Evolutionary conservation across 2,888 invertebrate species (phyloP).

Genomic region (Neuroscelio doddi): DNA sequence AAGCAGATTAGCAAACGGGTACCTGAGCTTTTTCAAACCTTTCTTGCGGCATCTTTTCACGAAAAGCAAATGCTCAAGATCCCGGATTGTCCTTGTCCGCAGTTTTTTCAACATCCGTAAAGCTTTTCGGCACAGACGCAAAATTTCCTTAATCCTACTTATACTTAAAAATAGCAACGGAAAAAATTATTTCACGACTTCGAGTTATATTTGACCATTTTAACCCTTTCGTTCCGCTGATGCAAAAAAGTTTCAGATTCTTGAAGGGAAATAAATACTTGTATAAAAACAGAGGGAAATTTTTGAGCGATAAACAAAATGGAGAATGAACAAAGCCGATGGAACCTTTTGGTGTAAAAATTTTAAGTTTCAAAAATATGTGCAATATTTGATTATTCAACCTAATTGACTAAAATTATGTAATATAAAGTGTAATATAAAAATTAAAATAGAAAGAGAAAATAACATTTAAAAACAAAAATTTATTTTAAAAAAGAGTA

Average conservation of each 20-base stretch:
- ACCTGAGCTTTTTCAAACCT: conserved; percentile 6
- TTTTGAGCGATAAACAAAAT: no score
- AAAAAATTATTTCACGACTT: conserved; percentile 1
- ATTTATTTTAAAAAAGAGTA: no score
- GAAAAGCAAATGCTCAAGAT: neutral
- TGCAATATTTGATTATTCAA: no score
- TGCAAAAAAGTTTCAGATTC: neutral
- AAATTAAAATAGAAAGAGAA: no score
- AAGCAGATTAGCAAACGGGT: conserved; percentile 3
- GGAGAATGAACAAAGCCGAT: no score
- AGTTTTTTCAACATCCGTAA: conserved; percentile 1
- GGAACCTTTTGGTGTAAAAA: no score
- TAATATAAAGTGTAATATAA: no score
- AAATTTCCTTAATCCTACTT: neutral
- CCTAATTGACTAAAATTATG: no score
- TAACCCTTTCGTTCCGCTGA: neutral
- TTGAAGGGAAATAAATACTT: neutral
- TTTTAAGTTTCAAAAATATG: no score
- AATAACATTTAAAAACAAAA: no score
- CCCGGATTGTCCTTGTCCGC: conserved; percentile 4
- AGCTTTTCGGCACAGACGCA: neutral
- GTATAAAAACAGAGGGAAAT: neutral
- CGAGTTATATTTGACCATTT: neutral
- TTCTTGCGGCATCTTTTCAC: neutral
- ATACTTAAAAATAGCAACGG: neutral